These are phyloP conservation scores for Atherinosoma microstoma DNA, from an alignment of 2,797 vertebrate species.

Conservation along the genomic window DNA sequence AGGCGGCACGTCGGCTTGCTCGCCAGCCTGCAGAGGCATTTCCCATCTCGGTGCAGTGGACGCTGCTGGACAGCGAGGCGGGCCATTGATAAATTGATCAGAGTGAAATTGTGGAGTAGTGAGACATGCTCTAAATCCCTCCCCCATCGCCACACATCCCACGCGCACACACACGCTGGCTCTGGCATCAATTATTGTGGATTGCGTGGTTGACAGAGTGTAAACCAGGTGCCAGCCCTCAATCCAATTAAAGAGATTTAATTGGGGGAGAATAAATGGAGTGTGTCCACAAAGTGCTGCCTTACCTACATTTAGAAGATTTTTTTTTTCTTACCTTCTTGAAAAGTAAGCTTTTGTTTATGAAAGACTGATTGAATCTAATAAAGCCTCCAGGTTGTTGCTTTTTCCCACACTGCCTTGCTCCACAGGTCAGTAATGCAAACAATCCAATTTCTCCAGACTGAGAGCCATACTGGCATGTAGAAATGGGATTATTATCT, in stretches of 20 bases:
- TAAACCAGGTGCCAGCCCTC: constrained; percentile 83
- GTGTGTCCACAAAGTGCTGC: constrained; percentile 79
- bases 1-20: not conserved
- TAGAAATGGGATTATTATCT: constrained; percentile 77
- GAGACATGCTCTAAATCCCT: constrained; percentile 75
- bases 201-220: constrained; percentile 81
- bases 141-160: constrained; percentile 61
- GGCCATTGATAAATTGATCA: constrained; percentile 81
- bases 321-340: constrained; percentile 46
- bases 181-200: constrained; percentile 79
- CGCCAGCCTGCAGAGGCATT: constrained; percentile 43
- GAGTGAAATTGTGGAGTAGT: constrained; percentile 72
- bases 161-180: constrained; percentile 39
- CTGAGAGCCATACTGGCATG: constrained; percentile 63
- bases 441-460: constrained; percentile 76
- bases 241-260: constrained; percentile 83
- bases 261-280: constrained; percentile 82
- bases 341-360: constrained; percentile 78
- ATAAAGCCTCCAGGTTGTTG: constrained; percentile 73
- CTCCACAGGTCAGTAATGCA: constrained; percentile 80
- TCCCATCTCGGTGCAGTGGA: constrained; percentile 54
- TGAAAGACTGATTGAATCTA: constrained; percentile 76
- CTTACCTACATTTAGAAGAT: constrained; percentile 68
- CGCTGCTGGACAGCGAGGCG: constrained; percentile 56
- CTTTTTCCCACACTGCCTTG: constrained; percentile 65